Base-by-base conservation (phyloP, 2,797 vertebrate genomes). In the Phyllotis vaccarum region DNA sequence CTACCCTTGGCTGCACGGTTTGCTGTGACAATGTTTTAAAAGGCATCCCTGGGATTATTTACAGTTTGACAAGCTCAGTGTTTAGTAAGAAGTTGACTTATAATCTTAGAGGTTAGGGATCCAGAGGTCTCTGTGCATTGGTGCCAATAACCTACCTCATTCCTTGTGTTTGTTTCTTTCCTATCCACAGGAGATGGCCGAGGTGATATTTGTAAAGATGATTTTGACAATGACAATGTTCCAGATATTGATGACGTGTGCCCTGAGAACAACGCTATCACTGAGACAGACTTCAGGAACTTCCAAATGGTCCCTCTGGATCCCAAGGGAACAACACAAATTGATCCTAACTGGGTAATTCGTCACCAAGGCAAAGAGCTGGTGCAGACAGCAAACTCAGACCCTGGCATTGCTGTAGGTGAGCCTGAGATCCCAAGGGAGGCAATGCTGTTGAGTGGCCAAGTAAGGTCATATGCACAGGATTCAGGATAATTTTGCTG, bases 251-350 rank as follows among this genome's bases (percentile, higher is more conserved):
- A 99, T 13, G 99, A 99, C 29, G 99, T 99, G 46, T 99, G 99
- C 83, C 99, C 99, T 0, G 99, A 99, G 97, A 99, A 99, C 98
- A 99, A 97, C 9, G 99, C 99, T 90, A 99, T 99, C 97, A 99
- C 99, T 66, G 98, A 98, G 97, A 99, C 99, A 0, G 99, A 99
- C 98, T 99, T 99, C 98, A 98, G 99, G 78, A 99, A 99, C 98
- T 99, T 99, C 98, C 99, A 99, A 98, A 99, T 99, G 99, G 99
- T 99, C 93, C 99, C 99, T 89, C 96, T 99, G 98, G 99, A 99
- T 98, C 99, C 99, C 83, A 99, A 99, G 98, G 99, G 99, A 95
- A 99, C 99, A 90, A 99, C 99, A 79, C 99, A 99, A 95, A 99
- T 99, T 62, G 99, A 99, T 98, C 99, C 99, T 89, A 99, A 99